Evolutionary conservation across 2,797 vertebrate species (phyloP).

Genomic region (Galaxias olidus): DNA sequence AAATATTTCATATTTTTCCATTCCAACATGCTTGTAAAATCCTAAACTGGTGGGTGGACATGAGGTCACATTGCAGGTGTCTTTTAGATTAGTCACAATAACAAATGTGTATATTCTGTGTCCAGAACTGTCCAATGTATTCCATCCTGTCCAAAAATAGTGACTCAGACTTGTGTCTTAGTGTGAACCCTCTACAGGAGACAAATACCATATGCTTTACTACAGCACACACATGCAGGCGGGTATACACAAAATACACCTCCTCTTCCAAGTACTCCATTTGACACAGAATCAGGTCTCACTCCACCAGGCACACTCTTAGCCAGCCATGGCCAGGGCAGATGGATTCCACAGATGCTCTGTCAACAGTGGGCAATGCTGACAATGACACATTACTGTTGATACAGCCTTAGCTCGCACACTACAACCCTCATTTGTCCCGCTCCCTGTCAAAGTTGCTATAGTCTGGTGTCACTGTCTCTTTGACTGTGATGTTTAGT

Average conservation of each 20-base stretch:
- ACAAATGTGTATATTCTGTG: slow-evolving; percentile 27
- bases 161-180: slow-evolving; percentile 57
- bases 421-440: slow-evolving; percentile 26
- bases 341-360: slow-evolving; percentile 59
- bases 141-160: slow-evolving; percentile 49
- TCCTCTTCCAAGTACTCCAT: slow-evolving; percentile 55
- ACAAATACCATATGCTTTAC: slow-evolving; percentile 63
- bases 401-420: slow-evolving; percentile 22
- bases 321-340: slow-evolving; percentile 49
- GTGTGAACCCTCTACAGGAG: slow-evolving; percentile 46
- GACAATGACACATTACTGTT: slow-evolving; percentile 39
- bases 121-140: slow-evolving; percentile 35
- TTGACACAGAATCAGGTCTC: slow-evolving; percentile 68
- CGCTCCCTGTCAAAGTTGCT: slow-evolving; percentile 28
- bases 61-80: slow-evolving; percentile 52
- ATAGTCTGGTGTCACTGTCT: neutral
- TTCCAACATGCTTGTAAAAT: slow-evolving; percentile 22
- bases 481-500: slow-evolving; percentile 8
- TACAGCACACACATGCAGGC: neutral
- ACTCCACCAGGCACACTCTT: slow-evolving; percentile 60
- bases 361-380: slow-evolving; percentile 42
- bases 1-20: slow-evolving; percentile 18
- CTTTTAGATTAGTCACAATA: slow-evolving; percentile 54
- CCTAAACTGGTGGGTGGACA: slow-evolving; percentile 38
- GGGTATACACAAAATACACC: neutral